Conservation (phyloP, 2,113 vertebrate species). For the Sinosuthora webbiana region DNA sequence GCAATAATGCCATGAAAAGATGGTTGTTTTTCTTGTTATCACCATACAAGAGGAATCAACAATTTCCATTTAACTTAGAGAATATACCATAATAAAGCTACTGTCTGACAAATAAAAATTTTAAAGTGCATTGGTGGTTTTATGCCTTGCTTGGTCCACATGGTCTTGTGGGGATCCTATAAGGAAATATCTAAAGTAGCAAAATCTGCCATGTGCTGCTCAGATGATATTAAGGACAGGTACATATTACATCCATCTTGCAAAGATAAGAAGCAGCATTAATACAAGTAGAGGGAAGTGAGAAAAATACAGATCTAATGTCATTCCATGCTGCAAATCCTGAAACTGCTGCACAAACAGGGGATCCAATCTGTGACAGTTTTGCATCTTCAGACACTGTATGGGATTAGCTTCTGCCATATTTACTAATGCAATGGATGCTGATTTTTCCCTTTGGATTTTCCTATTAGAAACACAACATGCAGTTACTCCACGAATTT, state of each 20-base stretch:
- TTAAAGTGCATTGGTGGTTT: neutral
- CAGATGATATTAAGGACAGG: neutral
- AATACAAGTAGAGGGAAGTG: neutral
- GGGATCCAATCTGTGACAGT: neutral
- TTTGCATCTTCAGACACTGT: neutral
- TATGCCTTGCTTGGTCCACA: neutral
- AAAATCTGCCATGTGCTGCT: neutral
- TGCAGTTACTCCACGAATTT: neutral
- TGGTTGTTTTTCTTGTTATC: neutral
- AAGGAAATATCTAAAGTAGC: neutral
- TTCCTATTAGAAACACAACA: neutral
- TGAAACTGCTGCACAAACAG: neutral
- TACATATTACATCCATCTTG: neutral
- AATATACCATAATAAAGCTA: neutral
- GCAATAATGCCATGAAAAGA: neutral
- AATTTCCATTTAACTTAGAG: neutral
- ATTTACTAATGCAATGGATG: neutral
- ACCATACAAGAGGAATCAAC: neutral
- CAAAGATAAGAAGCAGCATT: neutral
- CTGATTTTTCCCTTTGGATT: neutral
- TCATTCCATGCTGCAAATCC: neutral
- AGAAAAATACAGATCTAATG: constrained; percentile 38
- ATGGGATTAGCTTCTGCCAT: neutral
- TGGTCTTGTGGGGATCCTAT: neutral
- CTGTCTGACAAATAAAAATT: neutral